Conservation (phyloP, 2,797 vertebrate species). For the Lates japonicus region DNA sequence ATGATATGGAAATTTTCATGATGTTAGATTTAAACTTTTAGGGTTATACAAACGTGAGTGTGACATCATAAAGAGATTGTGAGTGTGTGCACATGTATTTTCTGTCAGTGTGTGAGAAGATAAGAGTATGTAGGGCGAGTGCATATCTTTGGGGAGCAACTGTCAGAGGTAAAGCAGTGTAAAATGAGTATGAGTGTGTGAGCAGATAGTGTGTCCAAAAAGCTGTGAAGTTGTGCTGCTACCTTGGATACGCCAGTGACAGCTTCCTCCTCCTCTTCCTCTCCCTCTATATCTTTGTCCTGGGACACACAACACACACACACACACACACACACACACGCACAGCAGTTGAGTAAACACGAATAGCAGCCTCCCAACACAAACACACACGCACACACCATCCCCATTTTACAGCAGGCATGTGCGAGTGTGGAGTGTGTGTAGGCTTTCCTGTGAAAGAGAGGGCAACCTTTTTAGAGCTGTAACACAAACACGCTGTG, state of each 20-base stretch:
- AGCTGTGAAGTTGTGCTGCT: constrained; percentile 63
- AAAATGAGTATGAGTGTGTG: constrained; percentile 7
- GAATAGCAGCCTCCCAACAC: constrained; percentile 64
- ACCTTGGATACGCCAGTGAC: constrained; percentile 90
- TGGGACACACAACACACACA: constrained; percentile 78
- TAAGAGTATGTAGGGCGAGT: constrained; percentile 18
- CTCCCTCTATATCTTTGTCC: constrained; percentile 90
- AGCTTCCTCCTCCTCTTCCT: constrained; percentile 83
- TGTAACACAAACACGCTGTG: constrained; percentile 67
- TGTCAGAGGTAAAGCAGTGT: constrained; percentile 27
- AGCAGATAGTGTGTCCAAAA: constrained; percentile 37
- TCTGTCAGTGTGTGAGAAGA: constrained; percentile 33
- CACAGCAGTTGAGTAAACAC: constrained; percentile 57
- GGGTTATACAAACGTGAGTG: constrained; percentile 4
- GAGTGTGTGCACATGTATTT: not conserved
- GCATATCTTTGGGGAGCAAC: constrained; percentile 20
- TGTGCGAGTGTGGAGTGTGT: constrained; percentile 40
- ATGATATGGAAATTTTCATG: constrained; percentile 12
- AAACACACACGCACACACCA: constrained; percentile 36
- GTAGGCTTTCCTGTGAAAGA: constrained; percentile 68
- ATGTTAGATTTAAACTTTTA: constrained; percentile 21
- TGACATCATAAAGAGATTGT: not conserved
- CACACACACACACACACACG: too few relatives aligned
- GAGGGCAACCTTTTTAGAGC: constrained; percentile 55
- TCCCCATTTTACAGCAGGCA: constrained; percentile 19